Evolutionary conservation across 2,888 invertebrate species (phyloP).

Genomic region (Cryptus armator): DNA sequence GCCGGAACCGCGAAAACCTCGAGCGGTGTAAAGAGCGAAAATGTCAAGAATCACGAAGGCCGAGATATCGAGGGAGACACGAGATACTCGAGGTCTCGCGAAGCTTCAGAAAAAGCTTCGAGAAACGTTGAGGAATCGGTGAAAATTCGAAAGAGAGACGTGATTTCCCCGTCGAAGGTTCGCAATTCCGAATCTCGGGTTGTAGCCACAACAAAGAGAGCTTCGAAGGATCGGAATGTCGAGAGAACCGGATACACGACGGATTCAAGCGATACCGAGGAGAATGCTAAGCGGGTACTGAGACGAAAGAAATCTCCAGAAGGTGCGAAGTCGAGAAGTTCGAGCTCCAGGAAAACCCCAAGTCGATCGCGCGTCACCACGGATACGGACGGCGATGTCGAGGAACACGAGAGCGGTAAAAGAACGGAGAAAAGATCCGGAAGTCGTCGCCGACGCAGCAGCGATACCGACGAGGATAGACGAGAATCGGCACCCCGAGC

Average conservation of each 20-base stretch:
- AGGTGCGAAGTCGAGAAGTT: slow-evolving; percentile 19
- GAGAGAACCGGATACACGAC: slow-evolving; percentile 72
- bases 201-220: background rate
- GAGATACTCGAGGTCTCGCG: background rate
- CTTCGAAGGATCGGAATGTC: slow-evolving; percentile 63
- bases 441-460: slow-evolving; percentile 57
- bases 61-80: background rate
- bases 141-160: slow-evolving; percentile 2
- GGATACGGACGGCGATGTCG: slow-evolving; percentile 66
- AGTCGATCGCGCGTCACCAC: slow-evolving; percentile 65
- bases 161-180: background rate
- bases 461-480: slow-evolving; percentile 55
- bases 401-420: slow-evolving; percentile 51
- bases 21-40: slow-evolving; percentile 31
- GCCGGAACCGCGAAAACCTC: slow-evolving; percentile 16
- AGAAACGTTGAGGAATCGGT: background rate
- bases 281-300: slow-evolving; percentile 46
- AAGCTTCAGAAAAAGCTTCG: too few relatives aligned
- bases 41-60: background rate
- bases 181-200: slow-evolving; percentile 26
- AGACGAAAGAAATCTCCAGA: slow-evolving; percentile 76
- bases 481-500: slow-evolving; percentile 36
- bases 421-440: slow-evolving; percentile 56
- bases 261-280: slow-evolving; percentile 78
- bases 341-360: slow-evolving; percentile 14